Base-by-base conservation (phyloP, 2,113 vertebrate species). In the Ciconia boyciana region DNA sequence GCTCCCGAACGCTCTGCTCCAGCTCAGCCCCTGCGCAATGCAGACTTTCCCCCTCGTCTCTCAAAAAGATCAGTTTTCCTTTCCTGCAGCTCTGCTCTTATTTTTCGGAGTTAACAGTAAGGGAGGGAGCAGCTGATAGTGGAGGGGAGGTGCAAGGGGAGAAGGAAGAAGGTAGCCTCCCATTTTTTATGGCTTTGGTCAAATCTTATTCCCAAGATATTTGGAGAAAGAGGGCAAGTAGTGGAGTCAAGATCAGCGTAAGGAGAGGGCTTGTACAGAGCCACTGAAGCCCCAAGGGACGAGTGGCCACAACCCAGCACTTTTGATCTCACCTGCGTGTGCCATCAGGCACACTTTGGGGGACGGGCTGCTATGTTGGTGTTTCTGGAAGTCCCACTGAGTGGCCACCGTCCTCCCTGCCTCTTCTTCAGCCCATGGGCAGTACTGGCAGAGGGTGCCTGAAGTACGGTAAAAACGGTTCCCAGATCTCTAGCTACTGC, bases 241-340 rank as follows among this genome's bases (percentile, higher is more conserved):
- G 58, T 26, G 48, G 28, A 74, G 41, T 52, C 32, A 65, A 24
- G 48, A 83, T 43, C 32, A 51, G 82, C 9, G 8, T 39, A n/a
- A 39, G 57, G 66, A 79, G 64, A 69, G 28, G 13, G 25, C 60
- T 77, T 8, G 6, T 65, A 39, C 0, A 0, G 44, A 79, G 66
- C 41, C 22, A 4, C 48, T 80, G 57, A 28, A 43, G 22, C 26
- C 18, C 22, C 19, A 65, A 19, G 57, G 48, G 31, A 31, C 0
- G 13, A 46, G 29, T 1, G 2, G 26, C 49, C 20, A 6, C 0
- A 3, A 15, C 44, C 57, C 60, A 88, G 52, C 1, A 10, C 14
- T 80, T 82, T 58, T 55, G 34, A 8, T 62, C 22, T 34, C 26
- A 36, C 52, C 31, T 0, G 0, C 0, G 1, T 5, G 41, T 60